Base-by-base conservation (phyloP, 92 coral and sea anemone species). In the Plumapathes pennacea region DNA sequence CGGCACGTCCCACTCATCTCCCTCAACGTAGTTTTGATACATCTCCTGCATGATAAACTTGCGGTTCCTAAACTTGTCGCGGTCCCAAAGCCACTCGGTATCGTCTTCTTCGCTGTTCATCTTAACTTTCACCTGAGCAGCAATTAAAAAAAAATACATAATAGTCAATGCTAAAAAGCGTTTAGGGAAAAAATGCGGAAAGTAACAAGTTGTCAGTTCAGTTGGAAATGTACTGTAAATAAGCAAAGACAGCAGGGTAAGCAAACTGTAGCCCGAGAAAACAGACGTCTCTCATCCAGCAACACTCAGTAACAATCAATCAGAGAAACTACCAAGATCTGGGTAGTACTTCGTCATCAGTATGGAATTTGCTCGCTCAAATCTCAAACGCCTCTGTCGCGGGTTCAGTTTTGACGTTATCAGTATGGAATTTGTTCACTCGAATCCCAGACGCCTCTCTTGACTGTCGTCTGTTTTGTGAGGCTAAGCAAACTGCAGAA, bases 21-120 rank as follows among this genome's bases (percentile, higher is more conserved):
- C 97, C 27, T 89, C 97, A 3, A 64, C 85, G 25, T 69, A 89
- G 56, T 89, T 89, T 65, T 89, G 97, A 44, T 85, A 89, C 92
- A 89, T 89, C 64, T 89, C 97, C 70, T 89, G 91, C 97, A 89
- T 89, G 2, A 89, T 44, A 62, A 67, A 89, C 57, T 85, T 89
- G 62, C 97, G 72, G 73, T 89, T 89, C 29, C 81, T 42, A 67
- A 89, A 89, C 56, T 89, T 89, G 50, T 89, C 81, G 29, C 92
- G 60, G 76, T 85, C 89, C 97, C 97, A 89, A 37, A 71, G 63
- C 97, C 97, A 89, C 46, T 86, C 85, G 6, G 88, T 78, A 29
- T 82, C 97, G 49, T 85, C 94, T 32, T 49, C 83, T 17, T 46
- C 47, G 58, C 94, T 85, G 46, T 81, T 78, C 97, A 89, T 85